Base-by-base conservation (phyloP, 2,888 invertebrate genomes). In the Chorisops tibialis region DNA sequence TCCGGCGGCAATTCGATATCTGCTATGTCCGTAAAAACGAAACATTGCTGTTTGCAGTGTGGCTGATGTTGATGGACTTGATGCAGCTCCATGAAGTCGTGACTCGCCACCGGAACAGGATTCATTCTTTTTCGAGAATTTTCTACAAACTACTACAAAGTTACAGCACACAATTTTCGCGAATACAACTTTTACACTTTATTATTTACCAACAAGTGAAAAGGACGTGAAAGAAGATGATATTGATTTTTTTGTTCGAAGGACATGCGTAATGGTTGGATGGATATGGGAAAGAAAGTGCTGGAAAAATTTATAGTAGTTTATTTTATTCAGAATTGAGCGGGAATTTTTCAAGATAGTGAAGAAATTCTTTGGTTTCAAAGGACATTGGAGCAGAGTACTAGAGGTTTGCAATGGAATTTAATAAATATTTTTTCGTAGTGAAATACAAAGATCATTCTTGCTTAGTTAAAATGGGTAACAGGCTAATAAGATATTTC, bases 1-100 rank as follows among this genome's bases (percentile, higher is more conserved):
- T 78, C 79, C 7, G 76, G 75, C 30, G 78, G 78, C 51, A 79
- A 67, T 65, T 79, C 78, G 43, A 78, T 78, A 49, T 79, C 78
- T 38, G 77, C 76, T 16, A 79, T 77, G 66, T 78, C 78, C 6
- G 79, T 77, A 66, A 76, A 79, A 19, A 76, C 78, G 69, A 76
- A 78, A 61, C 76, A 79, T 70, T 78, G 76, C 68, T 78, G 78
- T 68, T 78, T 79, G 68, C 79, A 79, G 58, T 74, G 72, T 2
- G 74, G 72, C 48, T 73, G 72, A 65, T 72, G 73, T 54, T 71
- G 71, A 59, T 74, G 74, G 66, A 77, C 66, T 7, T 76, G 70
- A 67, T 75, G 77, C 63, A 79, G 73, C 68, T 79, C 78, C 68
- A 78, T 72, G 67, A 77, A 79, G 38, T 78, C 79, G 59, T 74